Evolutionary conservation across 2,797 vertebrate species (phyloP), one percentile per base, ranked within the genome.

Genomic region (Ammospiza maritima): DNA sequence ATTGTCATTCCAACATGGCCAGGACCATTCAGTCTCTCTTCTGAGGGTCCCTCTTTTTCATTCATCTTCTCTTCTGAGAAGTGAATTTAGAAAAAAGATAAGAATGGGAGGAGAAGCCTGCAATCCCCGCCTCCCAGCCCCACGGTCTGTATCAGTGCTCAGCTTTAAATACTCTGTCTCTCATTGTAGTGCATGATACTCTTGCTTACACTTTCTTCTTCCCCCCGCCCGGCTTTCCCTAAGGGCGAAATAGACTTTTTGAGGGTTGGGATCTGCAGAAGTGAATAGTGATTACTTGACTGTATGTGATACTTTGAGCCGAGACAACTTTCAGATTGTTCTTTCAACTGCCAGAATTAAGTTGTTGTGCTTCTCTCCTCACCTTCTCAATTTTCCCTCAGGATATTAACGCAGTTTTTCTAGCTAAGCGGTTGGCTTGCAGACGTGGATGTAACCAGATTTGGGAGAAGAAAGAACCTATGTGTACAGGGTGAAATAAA

Each of bases 301-400:
- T 3, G 56, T 84, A 65, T 1, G 16, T 48, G 71, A 80, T 88
- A 84, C 83, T 93, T 91, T 42, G 83, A 93, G 85, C 88, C 17
- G 70, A 90, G 83, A 94, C 80, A 93, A 88, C 70, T 64, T 95
- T 96, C 83, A 91, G 83, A 84, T 90, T 73, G 53, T 87, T 95
- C 93, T 93, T 95, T 94, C 86, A 91, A 84, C 88, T 95, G 94
- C 36, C 82, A 86, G 94, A 94, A 96, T 94, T 90, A 96, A 95
- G 94, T 94, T 91, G 89, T 89, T 92, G 87, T 57, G 72, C 75
- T 91, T 93, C 89, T 89, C 93, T 92, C 60, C 85, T 82, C 82
- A 93, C 89, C 88, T 94, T 95, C 91, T 94, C 88, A 81, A 60
- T 94, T 86, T 72, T 79, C 90, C 93, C 93, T 85, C 56, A 81